Base-by-base conservation (phyloP, 2,888 invertebrate genomes). In the Diarsia rubi region DNA sequence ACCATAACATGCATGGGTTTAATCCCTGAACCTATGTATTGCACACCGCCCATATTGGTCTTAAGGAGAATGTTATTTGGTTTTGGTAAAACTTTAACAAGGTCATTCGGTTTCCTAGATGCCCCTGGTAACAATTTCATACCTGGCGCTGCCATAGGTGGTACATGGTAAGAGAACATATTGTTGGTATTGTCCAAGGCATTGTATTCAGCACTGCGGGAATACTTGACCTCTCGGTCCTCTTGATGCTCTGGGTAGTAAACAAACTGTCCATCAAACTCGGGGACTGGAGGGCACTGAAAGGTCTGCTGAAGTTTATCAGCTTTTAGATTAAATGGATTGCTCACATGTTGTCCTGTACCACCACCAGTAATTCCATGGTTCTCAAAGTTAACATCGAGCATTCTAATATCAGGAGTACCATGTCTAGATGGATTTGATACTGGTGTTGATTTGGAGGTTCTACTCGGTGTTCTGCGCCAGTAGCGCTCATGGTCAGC, bases 191-290 rank as follows among this genome's bases (percentile, higher is more conserved):
- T 91, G 49, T 94, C 92, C 76, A 94, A 82, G 63, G 94, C 90
- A 89, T 88, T 92, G 75, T 96, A 96, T 80, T 96, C 96, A 60
- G 95, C 93, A 86, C 94, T 96, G 60, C 95, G 91, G 31, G 96
- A 96, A 90, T 92, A 96, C 86, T 96, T 96, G 4, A 96, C 90
- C 84, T 96, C 96, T 72, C 92, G 91, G 37, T 96, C 96, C 66
- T 96, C 96, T 63, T 88, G 92, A 74, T 91, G 92, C n/a, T 96
- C 96, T 54, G 90, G 90, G 82, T 94, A 95, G 79, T 93, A 95
- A 31, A 92, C 88, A 87, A 91, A 95, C 71, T 92, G 94, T 70
- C 89, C 93, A 79, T 95, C 95, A 90, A 90, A 94, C 63, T 95
- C 95, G 69, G 92, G 82, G 44, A 90, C 82, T 52, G 91, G 86